Evolutionary conservation across 2,888 invertebrate genomes (phyloP).

Genomic region (Tinea pellionella): DNA sequence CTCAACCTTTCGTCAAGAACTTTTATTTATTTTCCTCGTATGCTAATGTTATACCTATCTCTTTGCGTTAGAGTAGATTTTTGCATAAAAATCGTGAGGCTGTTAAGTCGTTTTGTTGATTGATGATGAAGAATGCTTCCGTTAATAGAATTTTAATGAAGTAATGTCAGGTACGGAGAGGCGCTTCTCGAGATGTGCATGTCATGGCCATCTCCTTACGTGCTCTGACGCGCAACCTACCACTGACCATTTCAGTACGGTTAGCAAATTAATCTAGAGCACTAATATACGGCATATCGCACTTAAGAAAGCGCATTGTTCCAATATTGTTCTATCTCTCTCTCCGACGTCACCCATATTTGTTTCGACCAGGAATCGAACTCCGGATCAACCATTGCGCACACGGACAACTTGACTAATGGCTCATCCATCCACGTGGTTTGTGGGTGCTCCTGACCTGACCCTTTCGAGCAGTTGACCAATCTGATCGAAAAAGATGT

Average conservation of each 20-base stretch:
- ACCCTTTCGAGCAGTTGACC: too few relatives aligned
- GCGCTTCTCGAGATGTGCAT: constrained; percentile 36
- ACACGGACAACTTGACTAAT: too few relatives aligned
- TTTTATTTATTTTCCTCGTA: constrained; percentile 17
- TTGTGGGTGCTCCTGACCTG: too few relatives aligned
- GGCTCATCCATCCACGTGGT: too few relatives aligned
- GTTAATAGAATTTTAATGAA: constrained; percentile 70
- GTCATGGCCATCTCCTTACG: constrained; percentile 65
- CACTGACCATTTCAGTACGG: constrained; percentile 28
- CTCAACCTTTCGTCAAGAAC: constrained; percentile 29
- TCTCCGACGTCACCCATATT: too few relatives aligned
- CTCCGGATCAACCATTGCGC: too few relatives aligned
- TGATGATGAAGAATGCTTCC: constrained; percentile 56
- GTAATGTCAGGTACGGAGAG: constrained; percentile 56
- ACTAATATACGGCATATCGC: too few relatives aligned
- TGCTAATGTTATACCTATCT: neutral
- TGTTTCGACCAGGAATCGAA: too few relatives aligned
- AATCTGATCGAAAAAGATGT: too few relatives aligned
- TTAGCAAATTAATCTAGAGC: constrained; percentile 31
- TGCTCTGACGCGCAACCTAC: constrained; percentile 45
- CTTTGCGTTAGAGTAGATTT: constrained; percentile 20
- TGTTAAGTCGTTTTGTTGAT: constrained; percentile 20
- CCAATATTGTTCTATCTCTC: too few relatives aligned
- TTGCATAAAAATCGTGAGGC: constrained; percentile 13
- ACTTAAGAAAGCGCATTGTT: too few relatives aligned